A percentile compares a stretch with the other conserved stretches of the same genome.
These are phyloP conservation scores for Calliphora vomitoria DNA, from an alignment of 2,888 invertebrate species.

Conservation along the genomic window DNA sequence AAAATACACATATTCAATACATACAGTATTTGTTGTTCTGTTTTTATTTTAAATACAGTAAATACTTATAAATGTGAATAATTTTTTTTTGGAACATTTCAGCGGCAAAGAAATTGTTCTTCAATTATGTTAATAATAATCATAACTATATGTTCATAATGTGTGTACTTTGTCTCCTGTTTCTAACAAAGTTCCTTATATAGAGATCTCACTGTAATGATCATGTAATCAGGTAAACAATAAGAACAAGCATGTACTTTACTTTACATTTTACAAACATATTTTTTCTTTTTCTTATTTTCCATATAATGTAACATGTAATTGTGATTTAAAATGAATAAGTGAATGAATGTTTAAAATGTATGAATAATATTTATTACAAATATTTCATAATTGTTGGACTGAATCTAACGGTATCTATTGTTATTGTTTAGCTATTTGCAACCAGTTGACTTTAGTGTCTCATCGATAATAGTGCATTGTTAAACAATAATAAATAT, in stretches of 20 bases:
- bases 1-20: conserved; percentile 23
- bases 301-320: too few relatives aligned
- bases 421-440: conserved; percentile 25
- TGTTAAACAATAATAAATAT: conserved; percentile 39
- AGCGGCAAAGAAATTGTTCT: too few relatives aligned
- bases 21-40: neutral
- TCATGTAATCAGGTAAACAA: neutral
- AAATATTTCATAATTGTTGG: conserved; percentile 52
- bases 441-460: conserved; percentile 44
- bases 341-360: too few relatives aligned
- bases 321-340: too few relatives aligned
- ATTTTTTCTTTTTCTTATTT: too few relatives aligned
- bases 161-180: too few relatives aligned
- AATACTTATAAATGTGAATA: neutral
- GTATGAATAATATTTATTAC: conserved; percentile 36
- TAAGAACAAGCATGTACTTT: too few relatives aligned
- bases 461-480: conserved; percentile 43
- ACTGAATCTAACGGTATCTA: conserved; percentile 29
- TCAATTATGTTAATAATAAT: too few relatives aligned
- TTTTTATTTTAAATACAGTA: conserved; percentile 9
- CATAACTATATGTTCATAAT: too few relatives aligned
- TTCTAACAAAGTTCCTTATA: too few relatives aligned
- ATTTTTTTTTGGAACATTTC: too few relatives aligned
- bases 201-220: neutral
- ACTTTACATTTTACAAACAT: too few relatives aligned